Conservation (phyloP, 2,888 invertebrate species). For the Tethea ocularis region DNA sequence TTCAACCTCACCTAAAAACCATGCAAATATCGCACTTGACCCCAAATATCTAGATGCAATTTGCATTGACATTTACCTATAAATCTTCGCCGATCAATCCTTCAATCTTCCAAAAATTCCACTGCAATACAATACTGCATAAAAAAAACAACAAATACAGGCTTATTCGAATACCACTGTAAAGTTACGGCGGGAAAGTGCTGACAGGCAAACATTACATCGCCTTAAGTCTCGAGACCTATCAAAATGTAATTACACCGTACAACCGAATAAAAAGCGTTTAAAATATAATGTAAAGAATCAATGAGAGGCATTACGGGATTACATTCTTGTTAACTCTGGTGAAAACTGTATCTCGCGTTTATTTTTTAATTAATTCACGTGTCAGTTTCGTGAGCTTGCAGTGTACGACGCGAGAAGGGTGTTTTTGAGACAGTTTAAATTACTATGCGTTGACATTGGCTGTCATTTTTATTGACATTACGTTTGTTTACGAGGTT, state of each 20-base stretch:
- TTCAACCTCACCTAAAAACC: not conserved
- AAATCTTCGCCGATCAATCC: constrained; percentile 6
- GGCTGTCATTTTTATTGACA: constrained; percentile 10
- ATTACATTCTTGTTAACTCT: constrained; percentile 42
- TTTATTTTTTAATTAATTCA: constrained; percentile 52
- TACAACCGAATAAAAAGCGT: constrained; percentile 48
- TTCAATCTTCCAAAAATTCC: constrained; percentile 21
- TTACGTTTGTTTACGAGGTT: too few species aligned
- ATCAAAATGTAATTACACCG: constrained; percentile 64
- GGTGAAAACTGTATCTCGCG: constrained; percentile 44
- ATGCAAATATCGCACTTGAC: constrained; percentile 6
- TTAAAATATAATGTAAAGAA: constrained; percentile 41
- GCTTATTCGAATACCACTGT: constrained; percentile 29
- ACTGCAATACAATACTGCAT: constrained; percentile 33
- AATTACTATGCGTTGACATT: constrained; percentile 44
- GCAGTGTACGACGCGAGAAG: constrained; percentile 32
- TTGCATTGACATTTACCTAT: constrained; percentile 13
- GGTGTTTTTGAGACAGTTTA: constrained; percentile 37
- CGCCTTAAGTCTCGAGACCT: constrained; percentile 50
- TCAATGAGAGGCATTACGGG: constrained; percentile 49
- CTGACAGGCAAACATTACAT: constrained; percentile 62
- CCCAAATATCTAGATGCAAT: constrained; percentile 19
- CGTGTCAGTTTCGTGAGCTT: constrained; percentile 32
- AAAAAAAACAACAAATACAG: constrained; percentile 35
- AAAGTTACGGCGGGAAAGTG: constrained; percentile 35